Base-by-base conservation (phyloP, 2,888 invertebrate species). In the Caenorhabditis zanzibari region DNA sequence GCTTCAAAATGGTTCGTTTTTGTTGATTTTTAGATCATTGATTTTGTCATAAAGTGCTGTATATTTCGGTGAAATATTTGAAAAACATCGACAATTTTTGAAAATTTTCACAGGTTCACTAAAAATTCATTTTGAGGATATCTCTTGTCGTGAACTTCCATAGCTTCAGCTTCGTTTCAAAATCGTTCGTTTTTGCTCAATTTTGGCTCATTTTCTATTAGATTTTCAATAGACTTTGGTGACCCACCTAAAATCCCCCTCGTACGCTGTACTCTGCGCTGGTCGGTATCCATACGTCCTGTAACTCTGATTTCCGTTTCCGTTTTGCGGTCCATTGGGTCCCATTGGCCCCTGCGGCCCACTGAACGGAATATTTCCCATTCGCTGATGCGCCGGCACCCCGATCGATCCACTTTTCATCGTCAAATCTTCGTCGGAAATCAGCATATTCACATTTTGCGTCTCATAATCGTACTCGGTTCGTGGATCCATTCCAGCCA, bases 391-490 rank as follows among this genome's bases (percentile, higher is more conserved):
- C 2, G 84, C 73, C 32, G 89, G 81, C 32, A 79, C 76, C 41
- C 89, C 88, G 19, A 89, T 77, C 12, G 89, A 89, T 32, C 89
- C 88, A 68, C 88, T 87, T 73, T 90, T 90, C 80, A 91, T 75
- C 58, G 90, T 86, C 63, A 89, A 74, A 59, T 91, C 90, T 54
- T 92, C 92, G 58, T 92, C 92, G 10, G 92, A 89, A 35, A 92
- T 90, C n/a, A 91, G 88, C 88, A 92, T 85, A 66, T 92, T 91
- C 76, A 91, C 71, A 88, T 91, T 91, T 90, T 92, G 83, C 7
- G 82, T 82, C 72, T 82, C 82, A 47, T 79, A 83, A 35, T 88
- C 88, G 61, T 91, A 91, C 56, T 86, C 83, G 24, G 87, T 84
- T 59, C 91, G 85, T 52, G 86, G 86, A 28, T 86, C 81, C 58